Conservation (phyloP, 2,888 invertebrate genomes). For the Myopa tessellatipennis region DNA sequence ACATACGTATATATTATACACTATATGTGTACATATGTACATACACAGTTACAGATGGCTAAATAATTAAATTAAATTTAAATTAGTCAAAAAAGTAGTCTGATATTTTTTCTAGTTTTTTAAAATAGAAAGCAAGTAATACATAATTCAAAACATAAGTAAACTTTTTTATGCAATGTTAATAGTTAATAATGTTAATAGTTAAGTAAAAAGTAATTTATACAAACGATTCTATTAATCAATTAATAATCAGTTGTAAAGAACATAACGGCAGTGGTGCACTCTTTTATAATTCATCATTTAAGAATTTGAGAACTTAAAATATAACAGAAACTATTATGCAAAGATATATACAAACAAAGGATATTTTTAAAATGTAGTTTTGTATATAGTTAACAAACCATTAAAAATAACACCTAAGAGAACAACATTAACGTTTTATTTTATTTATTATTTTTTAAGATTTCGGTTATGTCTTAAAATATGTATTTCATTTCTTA, state of each 20-base stretch:
- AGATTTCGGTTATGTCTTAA: too few relatives aligned
- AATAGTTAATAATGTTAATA: too few relatives aligned
- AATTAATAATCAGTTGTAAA: background rate
- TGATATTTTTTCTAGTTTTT: slow-evolving; percentile 31
- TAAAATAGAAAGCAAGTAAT: background rate
- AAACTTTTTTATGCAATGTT: slow-evolving; percentile 26
- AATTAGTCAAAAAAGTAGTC: slow-evolving; percentile 44
- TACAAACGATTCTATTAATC: background rate
- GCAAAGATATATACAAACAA: background rate
- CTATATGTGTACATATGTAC: slow-evolving; percentile 32
- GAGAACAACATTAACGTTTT: too few relatives aligned
- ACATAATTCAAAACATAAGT: slow-evolving; percentile 18
- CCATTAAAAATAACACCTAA: too few relatives aligned
- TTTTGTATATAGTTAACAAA: background rate
- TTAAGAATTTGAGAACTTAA: slow-evolving; percentile 10
- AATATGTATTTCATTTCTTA: too few relatives aligned
- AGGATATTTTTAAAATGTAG: background rate
- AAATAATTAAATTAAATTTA: slow-evolving; percentile 41
- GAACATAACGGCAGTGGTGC: background rate
- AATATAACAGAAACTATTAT: background rate
- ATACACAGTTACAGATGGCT: slow-evolving; percentile 20
- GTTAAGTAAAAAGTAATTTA: slow-evolving; percentile 3
- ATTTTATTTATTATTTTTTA: too few relatives aligned
- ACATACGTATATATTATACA: slow-evolving; percentile 32
- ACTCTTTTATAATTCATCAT: slow-evolving; percentile 20